phyloP scores from a whole-genome alignment of 2,113 vertebrate species.

The Esox niger region DNA sequence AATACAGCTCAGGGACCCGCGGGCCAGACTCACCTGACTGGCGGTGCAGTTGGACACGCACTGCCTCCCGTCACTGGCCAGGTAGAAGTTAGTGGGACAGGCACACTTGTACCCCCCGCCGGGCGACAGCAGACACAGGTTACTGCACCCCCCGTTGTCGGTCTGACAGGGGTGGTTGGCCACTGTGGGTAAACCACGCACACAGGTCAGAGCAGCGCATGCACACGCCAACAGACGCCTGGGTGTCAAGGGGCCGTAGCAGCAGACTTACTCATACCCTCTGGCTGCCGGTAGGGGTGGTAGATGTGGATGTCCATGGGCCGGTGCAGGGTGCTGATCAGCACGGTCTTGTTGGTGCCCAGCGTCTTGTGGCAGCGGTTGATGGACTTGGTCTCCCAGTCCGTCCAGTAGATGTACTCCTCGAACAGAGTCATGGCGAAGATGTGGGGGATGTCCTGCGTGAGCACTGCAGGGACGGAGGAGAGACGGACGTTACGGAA shows the following conservation, averaged over 20 bases:
- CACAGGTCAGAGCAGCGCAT: not conserved
- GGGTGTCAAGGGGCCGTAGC: not conserved
- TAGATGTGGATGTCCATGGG: slow-evolving; percentile 96
- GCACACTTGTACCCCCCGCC: slow-evolving; percentile 88
- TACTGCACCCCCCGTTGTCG: slow-evolving; percentile 92
- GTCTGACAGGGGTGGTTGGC: slow-evolving; percentile 87
- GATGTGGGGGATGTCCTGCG: slow-evolving; percentile 92
- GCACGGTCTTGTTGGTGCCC: slow-evolving; percentile 80
- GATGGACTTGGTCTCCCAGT: slow-evolving; percentile 97
- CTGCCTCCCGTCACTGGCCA: slow-evolving; percentile 85
- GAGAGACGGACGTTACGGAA: not conserved
- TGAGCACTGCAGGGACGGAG: slow-evolving; percentile 73
- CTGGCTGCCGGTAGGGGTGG: slow-evolving; percentile 89
- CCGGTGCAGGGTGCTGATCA: slow-evolving; percentile 93
- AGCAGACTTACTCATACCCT: slow-evolving; percentile 68
- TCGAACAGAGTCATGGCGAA: slow-evolving; percentile 94
- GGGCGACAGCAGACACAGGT: slow-evolving; percentile 92
- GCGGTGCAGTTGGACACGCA: slow-evolving; percentile 97
- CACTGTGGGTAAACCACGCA: slow-evolving; percentile 65
- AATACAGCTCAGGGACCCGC: not conserved
- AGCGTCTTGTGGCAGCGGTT: slow-evolving; percentile 92
- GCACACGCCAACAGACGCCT: not conserved
- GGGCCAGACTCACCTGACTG: slow-evolving; percentile 81
- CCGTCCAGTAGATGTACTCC: slow-evolving; percentile 97
- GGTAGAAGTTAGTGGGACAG: slow-evolving; percentile 96